Evolutionary conservation across 2,888 invertebrate species (phyloP).

Genomic region (Xanthorhoe designata): DNA sequence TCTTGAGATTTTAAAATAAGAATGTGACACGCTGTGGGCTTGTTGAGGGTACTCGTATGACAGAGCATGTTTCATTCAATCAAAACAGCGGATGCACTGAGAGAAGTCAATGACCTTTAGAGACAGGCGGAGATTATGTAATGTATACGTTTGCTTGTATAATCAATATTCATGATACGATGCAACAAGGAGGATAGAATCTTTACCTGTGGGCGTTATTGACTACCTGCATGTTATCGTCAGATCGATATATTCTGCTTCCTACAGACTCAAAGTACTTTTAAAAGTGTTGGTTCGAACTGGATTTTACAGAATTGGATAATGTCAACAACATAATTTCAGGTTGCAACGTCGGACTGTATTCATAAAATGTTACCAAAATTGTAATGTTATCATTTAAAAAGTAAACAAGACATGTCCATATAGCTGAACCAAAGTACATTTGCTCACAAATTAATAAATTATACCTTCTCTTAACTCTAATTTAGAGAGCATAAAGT

Average conservation of each 20-base stretch:
- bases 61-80: slow-evolving; percentile 70
- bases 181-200: slow-evolving; percentile 46
- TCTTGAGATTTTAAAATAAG: slow-evolving; percentile 54
- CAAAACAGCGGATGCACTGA: slow-evolving; percentile 66
- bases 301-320: slow-evolving; percentile 33
- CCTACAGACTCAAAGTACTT: slow-evolving; percentile 5
- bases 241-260: slow-evolving; percentile 22
- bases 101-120: slow-evolving; percentile 57
- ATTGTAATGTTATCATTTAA: slow-evolving; percentile 13
- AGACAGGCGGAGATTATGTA: slow-evolving; percentile 47
- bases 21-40: slow-evolving; percentile 46
- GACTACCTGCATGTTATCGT: slow-evolving; percentile 29
- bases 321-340: slow-evolving; percentile 41
- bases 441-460: background rate
- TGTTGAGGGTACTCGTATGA: slow-evolving; percentile 43
- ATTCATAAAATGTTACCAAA: slow-evolving; percentile 32
- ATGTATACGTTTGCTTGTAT: slow-evolving; percentile 48
- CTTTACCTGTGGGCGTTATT: slow-evolving; percentile 36
- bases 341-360: slow-evolving; percentile 24
- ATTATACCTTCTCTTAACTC: slow-evolving; percentile 13
- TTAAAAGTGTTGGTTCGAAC: slow-evolving; percentile 15
- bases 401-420: slow-evolving; percentile 8
- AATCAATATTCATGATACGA: slow-evolving; percentile 59
- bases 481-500: slow-evolving; percentile 38
- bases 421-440: background rate